Evolutionary conservation across 2,888 invertebrate genomes (phyloP), one percentile per base, ranked within the genome.

Genomic region (Girardia tigrina): DNA sequence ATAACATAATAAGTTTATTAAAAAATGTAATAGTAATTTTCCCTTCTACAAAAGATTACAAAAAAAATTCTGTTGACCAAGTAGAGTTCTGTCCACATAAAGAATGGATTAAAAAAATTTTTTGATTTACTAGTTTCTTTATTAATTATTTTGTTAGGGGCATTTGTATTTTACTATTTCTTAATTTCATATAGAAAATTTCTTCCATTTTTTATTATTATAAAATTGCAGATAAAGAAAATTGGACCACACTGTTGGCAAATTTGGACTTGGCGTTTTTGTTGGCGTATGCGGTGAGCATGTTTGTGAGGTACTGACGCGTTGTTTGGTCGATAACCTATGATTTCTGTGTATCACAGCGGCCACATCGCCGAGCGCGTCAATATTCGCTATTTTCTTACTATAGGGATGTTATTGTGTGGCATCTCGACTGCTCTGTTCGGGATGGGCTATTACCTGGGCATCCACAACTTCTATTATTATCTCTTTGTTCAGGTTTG

Each of bases 291-390:
- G 94, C 94, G 0, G 87, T 88, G 75, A 90, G 92, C 78, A 95
- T 95, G 95, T 95, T 94, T 84, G 79, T 87, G 79, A 88, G 88
- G 88, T 88, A 79, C 42, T 14, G 26, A 8, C 12, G 23, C n/a
- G n/a, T 14, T 12, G 12, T 42, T 42, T 42, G 42, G n/a, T n/a
- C n/a, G 12, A 14, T 12, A 14, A 42, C n/a, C 12, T 71, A 2
- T 1, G 28, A 4, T 23, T 71, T 26, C 2, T 1, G 6, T 71
- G 2, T 28, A 71, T 27, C 2, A 6, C 81, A 86, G 89, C 87
- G 95, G 95, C 0, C 90, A 94, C 84, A 86, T 94, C 75, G 95
- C 94, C 0, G 95, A 95, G 85, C 86, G 94, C 29, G 90, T 91
- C 28, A 92, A 94, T 80, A 85, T 95, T 69, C 87, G 95, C 0